These are phyloP conservation scores for Triops cancriformis DNA, from an alignment of 1,140 invertebrate genomes.

Conservation along the genomic window DNA sequence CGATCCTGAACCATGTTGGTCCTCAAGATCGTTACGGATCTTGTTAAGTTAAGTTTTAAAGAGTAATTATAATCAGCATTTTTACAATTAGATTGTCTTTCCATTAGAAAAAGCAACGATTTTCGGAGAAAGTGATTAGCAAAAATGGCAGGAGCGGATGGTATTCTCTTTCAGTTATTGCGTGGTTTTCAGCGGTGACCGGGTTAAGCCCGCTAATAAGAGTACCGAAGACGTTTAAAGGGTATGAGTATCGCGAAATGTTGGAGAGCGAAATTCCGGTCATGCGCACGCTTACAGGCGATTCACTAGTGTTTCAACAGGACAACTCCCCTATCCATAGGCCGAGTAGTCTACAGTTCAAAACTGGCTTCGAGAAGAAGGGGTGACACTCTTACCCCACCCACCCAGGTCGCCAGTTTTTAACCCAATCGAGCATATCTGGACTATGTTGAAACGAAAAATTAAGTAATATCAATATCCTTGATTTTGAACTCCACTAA, in stretches of 20 bases:
- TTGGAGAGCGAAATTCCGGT: neutral
- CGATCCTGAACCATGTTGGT: too few relatives aligned
- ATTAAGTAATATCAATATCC: too few relatives aligned
- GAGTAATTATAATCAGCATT: neutral
- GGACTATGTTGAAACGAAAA: too few relatives aligned
- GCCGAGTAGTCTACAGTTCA: neutral
- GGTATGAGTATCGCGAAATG: neutral
- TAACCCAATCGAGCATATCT: too few relatives aligned
- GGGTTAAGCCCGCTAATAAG: neutral
- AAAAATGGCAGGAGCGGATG: neutral
- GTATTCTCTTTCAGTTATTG: neutral
- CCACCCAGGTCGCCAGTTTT: too few relatives aligned
- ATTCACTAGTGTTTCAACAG: neutral
- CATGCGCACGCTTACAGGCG: neutral
- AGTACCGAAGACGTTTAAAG: neutral
- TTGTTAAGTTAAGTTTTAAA: too few relatives aligned
- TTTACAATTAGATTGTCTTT: neutral
- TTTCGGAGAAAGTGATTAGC: neutral
- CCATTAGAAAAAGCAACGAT: too few relatives aligned
- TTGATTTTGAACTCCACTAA: too few relatives aligned
- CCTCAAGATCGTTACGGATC: too few relatives aligned
- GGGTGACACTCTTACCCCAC: too few relatives aligned
- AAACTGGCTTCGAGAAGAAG: too few relatives aligned
- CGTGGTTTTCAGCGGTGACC: too few relatives aligned
- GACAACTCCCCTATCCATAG: neutral